Percentiles rank a stretch among this genome's conserved stretches.
These are phyloP conservation scores for Caenorhabditis briggsae DNA, from an alignment of 1,140 invertebrate genomes.

Conservation along the genomic window DNA sequence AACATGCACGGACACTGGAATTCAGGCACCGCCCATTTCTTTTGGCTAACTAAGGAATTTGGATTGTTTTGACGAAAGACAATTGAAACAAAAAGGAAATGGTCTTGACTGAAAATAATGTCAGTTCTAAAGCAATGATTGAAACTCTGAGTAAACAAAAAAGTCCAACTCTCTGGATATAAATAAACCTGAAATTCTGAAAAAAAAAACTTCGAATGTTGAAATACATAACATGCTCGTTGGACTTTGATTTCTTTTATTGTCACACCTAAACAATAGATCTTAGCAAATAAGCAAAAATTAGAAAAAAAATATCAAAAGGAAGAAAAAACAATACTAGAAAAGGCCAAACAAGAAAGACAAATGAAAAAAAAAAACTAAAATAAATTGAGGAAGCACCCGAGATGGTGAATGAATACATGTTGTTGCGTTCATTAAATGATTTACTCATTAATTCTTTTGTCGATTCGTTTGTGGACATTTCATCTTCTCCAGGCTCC, in stretches of 20 bases:
- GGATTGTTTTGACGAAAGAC: not conserved
- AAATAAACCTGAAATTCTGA: no score
- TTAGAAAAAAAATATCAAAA: not conserved
- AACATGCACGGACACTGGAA: not conserved
- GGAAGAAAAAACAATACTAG: not conserved
- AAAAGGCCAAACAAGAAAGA: not conserved
- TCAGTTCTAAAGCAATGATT: not conserved
- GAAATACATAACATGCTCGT: no score
- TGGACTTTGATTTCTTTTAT: not conserved
- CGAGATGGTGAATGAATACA: not conserved
- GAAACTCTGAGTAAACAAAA: not conserved
- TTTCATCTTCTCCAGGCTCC: slow-evolving; percentile 36
- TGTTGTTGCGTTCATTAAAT: not conserved
- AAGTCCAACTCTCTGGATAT: not conserved
- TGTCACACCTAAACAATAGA: not conserved
- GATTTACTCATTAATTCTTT: slow-evolving; percentile 39
- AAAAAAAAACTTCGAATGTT: no score
- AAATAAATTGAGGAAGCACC: not conserved
- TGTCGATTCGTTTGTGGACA: slow-evolving; percentile 38
- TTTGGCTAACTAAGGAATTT: not conserved
- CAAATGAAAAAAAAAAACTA: slow-evolving; percentile 4
- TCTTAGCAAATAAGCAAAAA: not conserved
- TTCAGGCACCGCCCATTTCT: slow-evolving; percentile 10
- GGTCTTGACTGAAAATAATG: no score
- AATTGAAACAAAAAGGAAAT: no score